Conservation (phyloP, 2,113 vertebrate genomes). For the Capreolus pygargus region DNA sequence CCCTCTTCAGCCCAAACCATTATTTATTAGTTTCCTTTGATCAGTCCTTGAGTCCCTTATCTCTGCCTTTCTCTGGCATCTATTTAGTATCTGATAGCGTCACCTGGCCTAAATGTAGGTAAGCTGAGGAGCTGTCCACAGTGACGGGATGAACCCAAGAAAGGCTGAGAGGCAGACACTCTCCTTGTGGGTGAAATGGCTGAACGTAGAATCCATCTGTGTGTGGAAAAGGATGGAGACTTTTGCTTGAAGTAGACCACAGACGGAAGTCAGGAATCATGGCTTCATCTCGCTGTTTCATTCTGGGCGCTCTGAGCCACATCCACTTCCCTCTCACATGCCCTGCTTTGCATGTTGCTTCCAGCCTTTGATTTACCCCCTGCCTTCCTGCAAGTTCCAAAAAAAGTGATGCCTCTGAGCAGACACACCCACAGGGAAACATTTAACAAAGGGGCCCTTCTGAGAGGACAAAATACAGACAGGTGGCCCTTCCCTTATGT, state of each 20-base stretch:
- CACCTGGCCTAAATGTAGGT: too few species aligned
- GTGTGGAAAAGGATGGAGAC: background rate
- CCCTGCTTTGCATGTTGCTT: background rate
- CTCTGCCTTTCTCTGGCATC: background rate
- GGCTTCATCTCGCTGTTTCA: background rate
- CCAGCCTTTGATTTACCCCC: background rate
- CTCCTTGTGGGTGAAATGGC: too few species aligned
- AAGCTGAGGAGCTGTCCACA: background rate
- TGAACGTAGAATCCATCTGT: background rate
- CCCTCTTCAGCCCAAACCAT: background rate
- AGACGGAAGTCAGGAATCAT: rapidly evolving
- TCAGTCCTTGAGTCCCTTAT: too few species aligned
- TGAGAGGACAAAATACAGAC: background rate
- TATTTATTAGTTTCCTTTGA: background rate
- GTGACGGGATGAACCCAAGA: background rate
- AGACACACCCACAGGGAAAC: background rate
- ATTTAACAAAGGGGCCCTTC: background rate
- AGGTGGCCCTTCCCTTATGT: background rate
- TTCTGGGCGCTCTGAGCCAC: background rate
- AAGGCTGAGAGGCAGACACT: background rate
- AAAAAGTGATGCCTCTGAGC: background rate
- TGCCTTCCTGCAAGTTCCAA: background rate
- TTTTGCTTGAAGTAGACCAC: background rate
- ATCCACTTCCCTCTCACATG: background rate
- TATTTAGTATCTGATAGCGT: background rate